phyloP scores from a whole-genome alignment of 2,888 invertebrate genomes.

The Stenchaetothrips biformis region DNA sequence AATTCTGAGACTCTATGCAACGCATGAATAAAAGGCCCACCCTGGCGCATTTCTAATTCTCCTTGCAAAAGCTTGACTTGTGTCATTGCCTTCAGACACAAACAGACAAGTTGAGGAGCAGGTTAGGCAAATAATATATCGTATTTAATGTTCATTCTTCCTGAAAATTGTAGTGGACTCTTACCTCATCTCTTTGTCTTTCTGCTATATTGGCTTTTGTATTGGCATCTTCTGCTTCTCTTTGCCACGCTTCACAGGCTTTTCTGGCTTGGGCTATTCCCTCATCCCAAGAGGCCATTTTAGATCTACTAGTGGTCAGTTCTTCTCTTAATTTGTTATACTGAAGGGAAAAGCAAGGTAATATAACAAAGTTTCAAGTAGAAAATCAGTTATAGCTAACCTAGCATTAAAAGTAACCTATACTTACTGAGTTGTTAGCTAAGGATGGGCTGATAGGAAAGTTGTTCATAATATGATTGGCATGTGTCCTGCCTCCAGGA shows the following conservation, averaged over 20 bases:
- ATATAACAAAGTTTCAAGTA: not conserved
- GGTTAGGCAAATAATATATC: not conserved
- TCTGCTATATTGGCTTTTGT: conserved; percentile 72
- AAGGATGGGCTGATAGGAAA: conserved; percentile 47
- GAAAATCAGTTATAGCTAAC: not conserved
- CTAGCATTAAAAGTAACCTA: not conserved
- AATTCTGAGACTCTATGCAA: conserved; percentile 62
- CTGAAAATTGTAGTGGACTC: conserved; percentile 27
- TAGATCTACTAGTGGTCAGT: conserved; percentile 67
- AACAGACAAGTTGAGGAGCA: conserved; percentile 10
- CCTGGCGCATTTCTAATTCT: conserved; percentile 62
- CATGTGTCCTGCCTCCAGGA: conserved; percentile 21
- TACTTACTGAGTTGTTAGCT: conserved; percentile 34
- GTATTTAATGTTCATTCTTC: not conserved
- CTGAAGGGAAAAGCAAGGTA: conserved; percentile 49
- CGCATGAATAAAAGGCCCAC: conserved; percentile 58
- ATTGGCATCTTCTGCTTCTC: conserved; percentile 77
- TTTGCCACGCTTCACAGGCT: conserved; percentile 81
- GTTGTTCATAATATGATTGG: conserved; percentile 41
- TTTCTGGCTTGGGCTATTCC: conserved; percentile 73
- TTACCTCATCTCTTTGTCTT: conserved; percentile 75
- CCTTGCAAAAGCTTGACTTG: conserved; percentile 70
- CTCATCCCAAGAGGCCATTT: conserved; percentile 77
- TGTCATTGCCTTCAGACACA: conserved; percentile 56
- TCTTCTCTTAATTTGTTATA: conserved; percentile 76